Percentiles rank a stretch among this genome's conserved stretches.
phyloP scores from a whole-genome alignment of 2,888 invertebrate species.

The Ormyrus nitidulus region DNA sequence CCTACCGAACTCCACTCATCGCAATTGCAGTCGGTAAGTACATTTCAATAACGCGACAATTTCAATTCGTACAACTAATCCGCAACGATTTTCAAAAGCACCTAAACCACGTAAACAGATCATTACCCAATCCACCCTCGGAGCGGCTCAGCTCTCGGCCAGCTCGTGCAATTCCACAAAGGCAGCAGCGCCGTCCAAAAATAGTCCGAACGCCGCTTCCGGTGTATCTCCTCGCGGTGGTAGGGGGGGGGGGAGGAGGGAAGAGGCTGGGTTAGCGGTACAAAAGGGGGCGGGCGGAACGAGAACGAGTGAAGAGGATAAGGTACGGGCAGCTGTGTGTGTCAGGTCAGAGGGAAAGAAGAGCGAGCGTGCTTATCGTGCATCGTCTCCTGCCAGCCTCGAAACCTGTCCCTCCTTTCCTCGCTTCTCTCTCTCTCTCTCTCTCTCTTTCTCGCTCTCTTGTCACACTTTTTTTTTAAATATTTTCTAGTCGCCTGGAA shows the following conservation, averaged over 20 bases:
- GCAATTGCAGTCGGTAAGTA: background rate
- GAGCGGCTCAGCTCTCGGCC: slow-evolving; percentile 21
- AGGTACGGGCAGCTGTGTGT: slow-evolving; percentile 56
- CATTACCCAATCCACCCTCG: no score
- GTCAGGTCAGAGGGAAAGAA: slow-evolving; percentile 67
- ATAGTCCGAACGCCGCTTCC: slow-evolving; percentile 26
- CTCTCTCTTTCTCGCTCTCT: background rate
- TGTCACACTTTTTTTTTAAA: background rate
- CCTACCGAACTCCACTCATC: no score
- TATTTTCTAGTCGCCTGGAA: background rate
- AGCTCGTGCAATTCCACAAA: slow-evolving; percentile 37
- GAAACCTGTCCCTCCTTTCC: slow-evolving; percentile 58
- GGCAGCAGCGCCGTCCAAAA: slow-evolving; percentile 17
- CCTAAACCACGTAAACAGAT: no score
- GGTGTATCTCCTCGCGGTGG: background rate
- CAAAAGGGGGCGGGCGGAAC: slow-evolving; percentile 8
- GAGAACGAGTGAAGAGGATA: slow-evolving; percentile 50
- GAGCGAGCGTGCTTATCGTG: slow-evolving; percentile 75
- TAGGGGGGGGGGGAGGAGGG: no score
- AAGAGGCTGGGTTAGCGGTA: background rate
- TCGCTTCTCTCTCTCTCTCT: background rate
- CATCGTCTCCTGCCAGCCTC: slow-evolving; percentile 71
- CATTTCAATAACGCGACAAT: no score
- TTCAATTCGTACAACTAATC: no score
- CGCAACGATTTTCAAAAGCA: no score